These are phyloP conservation scores for Conus canariensis DNA, from an alignment of 2,888 invertebrate species.

Conservation along the genomic window DNA sequence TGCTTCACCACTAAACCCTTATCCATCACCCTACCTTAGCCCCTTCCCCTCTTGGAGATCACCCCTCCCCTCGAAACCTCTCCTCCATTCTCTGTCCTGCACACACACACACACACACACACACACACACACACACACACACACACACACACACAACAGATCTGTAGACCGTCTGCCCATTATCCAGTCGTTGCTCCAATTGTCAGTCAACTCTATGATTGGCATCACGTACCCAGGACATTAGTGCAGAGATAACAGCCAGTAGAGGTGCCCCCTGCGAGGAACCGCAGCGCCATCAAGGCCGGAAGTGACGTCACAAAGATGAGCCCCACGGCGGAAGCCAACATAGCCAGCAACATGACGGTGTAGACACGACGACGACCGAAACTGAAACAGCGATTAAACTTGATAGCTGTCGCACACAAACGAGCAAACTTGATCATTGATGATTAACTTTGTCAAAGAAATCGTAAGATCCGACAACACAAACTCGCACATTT, in stretches of 20 bases:
- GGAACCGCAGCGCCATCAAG: slow-evolving; percentile 59
- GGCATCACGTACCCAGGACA: slow-evolving; percentile 57
- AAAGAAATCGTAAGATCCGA: no score
- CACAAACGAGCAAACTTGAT: no score
- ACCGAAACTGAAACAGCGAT: not conserved
- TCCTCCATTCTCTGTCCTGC: not conserved
- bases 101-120: not conserved
- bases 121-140: no score
- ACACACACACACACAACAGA: no score
- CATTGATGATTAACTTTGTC: no score
- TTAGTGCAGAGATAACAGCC: slow-evolving; percentile 65
- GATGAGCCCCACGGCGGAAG: not conserved
- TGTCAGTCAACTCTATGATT: no score
- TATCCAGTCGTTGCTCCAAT: no score
- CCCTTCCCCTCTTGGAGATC: not conserved
- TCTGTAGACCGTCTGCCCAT: no score
- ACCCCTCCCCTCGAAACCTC: not conserved
- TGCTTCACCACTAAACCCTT: not conserved
- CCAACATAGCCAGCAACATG: slow-evolving; percentile 27
- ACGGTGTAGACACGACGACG: slow-evolving; percentile 15
- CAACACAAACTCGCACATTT: no score
- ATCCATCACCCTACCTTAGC: not conserved
- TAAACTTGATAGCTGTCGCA: no score
- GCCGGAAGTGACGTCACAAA: slow-evolving; percentile 18
- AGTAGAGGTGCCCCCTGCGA: slow-evolving; percentile 61